These are phyloP conservation scores for Rhamphomyia laevipes DNA, from an alignment of 2,888 invertebrate genomes.

Conservation along the genomic window DNA sequence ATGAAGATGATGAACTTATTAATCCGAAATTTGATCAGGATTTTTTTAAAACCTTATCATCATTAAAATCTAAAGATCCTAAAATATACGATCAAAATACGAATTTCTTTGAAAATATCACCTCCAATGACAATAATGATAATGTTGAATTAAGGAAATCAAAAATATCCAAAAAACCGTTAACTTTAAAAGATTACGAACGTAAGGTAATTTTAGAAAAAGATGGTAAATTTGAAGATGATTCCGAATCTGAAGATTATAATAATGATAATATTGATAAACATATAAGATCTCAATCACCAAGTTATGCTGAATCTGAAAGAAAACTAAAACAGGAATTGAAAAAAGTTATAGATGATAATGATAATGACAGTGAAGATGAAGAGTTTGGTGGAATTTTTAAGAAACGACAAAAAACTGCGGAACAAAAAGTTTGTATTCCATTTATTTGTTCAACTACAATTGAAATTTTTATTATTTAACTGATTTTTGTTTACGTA, in stretches of 20 bases:
- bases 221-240: slow-evolving; percentile 45
- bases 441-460: neutral
- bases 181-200: slow-evolving; percentile 70
- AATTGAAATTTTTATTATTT: neutral
- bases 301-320: slow-evolving; percentile 57
- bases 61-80: slow-evolving; percentile 79
- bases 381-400: slow-evolving; percentile 46
- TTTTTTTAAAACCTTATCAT: slow-evolving; percentile 76
- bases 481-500: slow-evolving; percentile 3
- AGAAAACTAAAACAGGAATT: slow-evolving; percentile 52
- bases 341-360: slow-evolving; percentile 38
- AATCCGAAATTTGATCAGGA: slow-evolving; percentile 53
- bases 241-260: slow-evolving; percentile 22
- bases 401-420: slow-evolving; percentile 43
- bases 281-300: slow-evolving; percentile 25
- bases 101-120: slow-evolving; percentile 50
- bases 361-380: slow-evolving; percentile 40
- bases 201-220: slow-evolving; percentile 59
- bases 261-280: neutral
- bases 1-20: slow-evolving; percentile 27
- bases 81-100: slow-evolving; percentile 70
- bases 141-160: slow-evolving; percentile 2
- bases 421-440: slow-evolving; percentile 37
- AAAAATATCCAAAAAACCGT: slow-evolving; percentile 38
- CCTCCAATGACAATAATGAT: neutral